Evolutionary conservation across 1,140 invertebrate species (phyloP), one percentile per base, ranked within the genome.

Genomic region (Trichonephila clavata): DNA sequence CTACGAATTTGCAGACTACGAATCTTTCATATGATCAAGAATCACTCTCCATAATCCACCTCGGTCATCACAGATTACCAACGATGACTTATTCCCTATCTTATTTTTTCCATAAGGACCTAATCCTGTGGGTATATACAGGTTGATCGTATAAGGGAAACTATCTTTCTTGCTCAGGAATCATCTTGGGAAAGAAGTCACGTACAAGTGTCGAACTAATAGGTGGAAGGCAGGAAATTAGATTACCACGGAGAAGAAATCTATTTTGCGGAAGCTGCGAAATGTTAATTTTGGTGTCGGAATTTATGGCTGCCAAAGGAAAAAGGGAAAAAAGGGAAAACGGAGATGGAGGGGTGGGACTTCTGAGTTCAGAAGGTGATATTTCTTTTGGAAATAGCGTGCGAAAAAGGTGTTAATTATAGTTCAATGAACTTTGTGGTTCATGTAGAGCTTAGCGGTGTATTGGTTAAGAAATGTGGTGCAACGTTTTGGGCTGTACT

Each of bases 201-300:
- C 88, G 88, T 90, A 27, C 59, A 32, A n/a, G 68, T 27, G 68
- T 43, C 68, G 68, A 61, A 61, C 88, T 90, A 90, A 90, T 90
- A 81, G 88, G 88, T 59, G 68, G 43, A 61, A 39, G 14, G 68
- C 88, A 89, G 68, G 68, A 90, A 80, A 90, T 90, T 90, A 90
- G 88, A 90, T 90, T 90, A 90, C 68, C 68, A 39, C 71, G 21
- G n/a, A 21, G 77, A 21, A 57, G 68, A 60, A 90, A 90, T 80
- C 50, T 90, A 80, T 80, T 90, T 89, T 68, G 65, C 43, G 65
- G 63, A 14, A 71, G 86, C 87, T 57, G 50, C 39, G 71, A 90
- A 90, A 90, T 90, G 50, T 80, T 80, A 80, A 90, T 90, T 89
- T 71, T n/a, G 18, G 39, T 20, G 39, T 6, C 27, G 43, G 57